phyloP scores from a whole-genome alignment of 2,888 invertebrate genomes.

The Oligia latruncula region DNA sequence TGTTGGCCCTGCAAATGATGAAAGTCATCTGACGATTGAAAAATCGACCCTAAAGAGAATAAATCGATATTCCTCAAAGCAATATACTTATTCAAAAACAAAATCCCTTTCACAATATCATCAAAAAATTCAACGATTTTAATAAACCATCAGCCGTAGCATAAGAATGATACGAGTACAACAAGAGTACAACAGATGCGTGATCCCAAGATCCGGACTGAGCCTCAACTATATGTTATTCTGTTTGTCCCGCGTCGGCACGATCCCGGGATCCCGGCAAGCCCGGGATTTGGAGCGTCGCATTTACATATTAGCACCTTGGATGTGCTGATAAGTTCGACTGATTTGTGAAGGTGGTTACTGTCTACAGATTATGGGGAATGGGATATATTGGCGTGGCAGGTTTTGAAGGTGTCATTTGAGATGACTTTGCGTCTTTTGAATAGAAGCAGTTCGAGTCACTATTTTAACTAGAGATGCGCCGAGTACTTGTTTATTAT shows the following conservation, averaged over 20 bases:
- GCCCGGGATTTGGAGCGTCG: slow-evolving; percentile 59
- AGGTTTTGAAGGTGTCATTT: slow-evolving; percentile 3
- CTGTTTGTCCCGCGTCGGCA: slow-evolving; percentile 64
- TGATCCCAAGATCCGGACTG: slow-evolving; percentile 48
- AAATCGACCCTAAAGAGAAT: not conserved
- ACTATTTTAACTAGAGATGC: not conserved
- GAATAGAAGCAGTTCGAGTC: not conserved
- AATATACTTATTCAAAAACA: not conserved
- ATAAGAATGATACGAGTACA: slow-evolving; percentile 39
- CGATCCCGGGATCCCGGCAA: slow-evolving; percentile 36
- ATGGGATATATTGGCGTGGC: not conserved
- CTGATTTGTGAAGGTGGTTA: slow-evolving; percentile 56
- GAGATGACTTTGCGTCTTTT: not conserved
- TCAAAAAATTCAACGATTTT: slow-evolving; percentile 44
- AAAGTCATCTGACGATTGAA: not conserved
- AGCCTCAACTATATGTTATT: slow-evolving; percentile 68
- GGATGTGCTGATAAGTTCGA: slow-evolving; percentile 49
- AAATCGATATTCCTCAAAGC: not conserved
- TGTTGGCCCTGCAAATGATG: no score
- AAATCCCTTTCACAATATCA: slow-evolving; percentile 11
- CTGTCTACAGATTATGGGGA: slow-evolving; percentile 23
- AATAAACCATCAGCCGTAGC: slow-evolving; percentile 50
- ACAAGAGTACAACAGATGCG: slow-evolving; percentile 36
- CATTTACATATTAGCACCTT: slow-evolving; percentile 72
- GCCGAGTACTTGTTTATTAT: no score